These are phyloP conservation scores for Dinoponera quadriceps DNA, from an alignment of 1,140 invertebrate genomes.

Conservation along the genomic window DNA sequence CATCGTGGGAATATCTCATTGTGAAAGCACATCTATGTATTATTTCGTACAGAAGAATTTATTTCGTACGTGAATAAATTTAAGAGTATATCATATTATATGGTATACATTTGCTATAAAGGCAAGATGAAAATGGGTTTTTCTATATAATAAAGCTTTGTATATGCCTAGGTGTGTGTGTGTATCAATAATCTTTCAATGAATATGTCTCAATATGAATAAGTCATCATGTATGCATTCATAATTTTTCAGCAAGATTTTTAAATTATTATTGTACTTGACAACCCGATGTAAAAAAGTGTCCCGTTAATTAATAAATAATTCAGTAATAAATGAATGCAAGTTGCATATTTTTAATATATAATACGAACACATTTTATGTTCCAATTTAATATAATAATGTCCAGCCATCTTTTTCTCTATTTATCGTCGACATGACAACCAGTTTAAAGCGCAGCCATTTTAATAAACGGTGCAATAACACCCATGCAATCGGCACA, in stretches of 20 bases:
- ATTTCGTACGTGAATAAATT: no score
- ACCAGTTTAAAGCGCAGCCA: neutral
- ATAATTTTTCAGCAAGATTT: neutral
- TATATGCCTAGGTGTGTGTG: no score
- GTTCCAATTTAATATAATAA: neutral
- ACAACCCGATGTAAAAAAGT: neutral
- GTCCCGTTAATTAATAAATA: neutral
- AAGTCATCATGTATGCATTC: neutral
- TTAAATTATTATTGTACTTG: neutral
- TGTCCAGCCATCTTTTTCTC: neutral
- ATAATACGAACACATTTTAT: neutral
- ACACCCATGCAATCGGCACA: slow-evolving; percentile 5
- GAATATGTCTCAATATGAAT: neutral
- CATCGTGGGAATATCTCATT: neutral
- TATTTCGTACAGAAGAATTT: slow-evolving; percentile 1
- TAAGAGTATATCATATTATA: no score
- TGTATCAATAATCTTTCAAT: neutral
- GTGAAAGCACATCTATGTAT: neutral
- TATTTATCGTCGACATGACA: neutral
- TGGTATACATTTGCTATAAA: no score
- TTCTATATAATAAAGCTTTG: no score
- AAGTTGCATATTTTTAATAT: neutral
- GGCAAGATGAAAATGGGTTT: no score
- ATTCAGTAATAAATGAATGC: slow-evolving; percentile 1
- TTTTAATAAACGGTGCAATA: slow-evolving; percentile 27